phyloP scores from a whole-genome alignment of 2,797 vertebrate species.

The Rhabdomys pumilio region DNA sequence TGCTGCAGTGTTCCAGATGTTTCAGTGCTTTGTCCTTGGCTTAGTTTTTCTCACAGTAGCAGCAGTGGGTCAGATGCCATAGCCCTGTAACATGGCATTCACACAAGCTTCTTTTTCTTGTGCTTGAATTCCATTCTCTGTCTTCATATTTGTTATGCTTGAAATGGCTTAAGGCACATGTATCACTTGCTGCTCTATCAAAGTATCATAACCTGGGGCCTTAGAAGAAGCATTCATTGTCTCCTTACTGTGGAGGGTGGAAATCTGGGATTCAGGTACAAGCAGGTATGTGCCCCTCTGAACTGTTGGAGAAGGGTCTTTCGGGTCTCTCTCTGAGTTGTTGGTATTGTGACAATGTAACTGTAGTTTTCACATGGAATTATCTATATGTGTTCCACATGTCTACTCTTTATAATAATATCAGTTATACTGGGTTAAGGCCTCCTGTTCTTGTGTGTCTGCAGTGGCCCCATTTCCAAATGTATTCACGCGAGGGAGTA shows the following conservation, averaged over 20 bases:
- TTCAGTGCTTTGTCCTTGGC: neutral
- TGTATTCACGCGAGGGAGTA: neutral
- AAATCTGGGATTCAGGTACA: neutral
- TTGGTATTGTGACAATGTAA: neutral
- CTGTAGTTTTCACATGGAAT: neutral
- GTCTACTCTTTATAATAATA: neutral
- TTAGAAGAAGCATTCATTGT: neutral
- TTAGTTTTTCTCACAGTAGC: neutral
- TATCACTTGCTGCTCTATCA: neutral
- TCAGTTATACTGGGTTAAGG: neutral
- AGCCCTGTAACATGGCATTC: neutral
- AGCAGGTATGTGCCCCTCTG: neutral
- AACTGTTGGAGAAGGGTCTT: neutral
- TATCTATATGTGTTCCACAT: neutral
- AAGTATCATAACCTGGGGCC: neutral
- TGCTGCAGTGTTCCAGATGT: neutral
- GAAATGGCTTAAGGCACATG: neutral
- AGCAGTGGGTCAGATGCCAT: neutral
- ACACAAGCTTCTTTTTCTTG: neutral
- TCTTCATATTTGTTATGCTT: neutral
- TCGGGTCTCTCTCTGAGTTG: neutral
- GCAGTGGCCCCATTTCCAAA: neutral
- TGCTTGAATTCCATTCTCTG: neutral
- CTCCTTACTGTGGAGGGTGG: neutral
- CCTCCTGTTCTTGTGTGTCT: neutral